Conservation (phyloP, 2,113 vertebrate genomes). For the Thamnophis sirtalis region DNA sequence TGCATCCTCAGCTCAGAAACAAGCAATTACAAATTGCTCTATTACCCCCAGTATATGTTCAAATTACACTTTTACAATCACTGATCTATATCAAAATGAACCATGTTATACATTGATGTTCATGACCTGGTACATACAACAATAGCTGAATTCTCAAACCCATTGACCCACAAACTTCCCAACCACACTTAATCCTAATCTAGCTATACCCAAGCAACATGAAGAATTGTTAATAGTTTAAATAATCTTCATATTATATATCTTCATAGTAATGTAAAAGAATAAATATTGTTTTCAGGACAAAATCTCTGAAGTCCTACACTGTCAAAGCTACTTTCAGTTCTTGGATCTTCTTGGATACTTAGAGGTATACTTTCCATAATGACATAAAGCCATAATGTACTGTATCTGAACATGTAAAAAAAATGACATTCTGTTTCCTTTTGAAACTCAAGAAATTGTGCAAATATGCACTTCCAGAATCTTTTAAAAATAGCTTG, state of each 20-base stretch:
- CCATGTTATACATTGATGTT: not conserved
- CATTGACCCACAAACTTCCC: not conserved
- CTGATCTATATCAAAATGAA: not conserved
- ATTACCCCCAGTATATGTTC: not conserved
- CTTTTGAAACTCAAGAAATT: not conserved
- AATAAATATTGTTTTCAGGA: not conserved
- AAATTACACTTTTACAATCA: not conserved
- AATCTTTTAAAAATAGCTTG: not conserved
- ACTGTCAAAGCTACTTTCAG: not conserved
- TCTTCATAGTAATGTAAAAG: not conserved
- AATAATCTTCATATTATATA: not conserved
- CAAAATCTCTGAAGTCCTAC: not conserved
- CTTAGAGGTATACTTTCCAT: not conserved
- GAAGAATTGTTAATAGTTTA: not conserved
- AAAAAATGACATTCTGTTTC: not conserved
- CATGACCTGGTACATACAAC: not conserved
- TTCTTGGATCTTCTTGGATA: not conserved
- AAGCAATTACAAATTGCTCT: not conserved
- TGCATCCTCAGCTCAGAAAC: not conserved
- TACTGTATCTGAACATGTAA: not conserved
- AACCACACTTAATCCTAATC: not conserved
- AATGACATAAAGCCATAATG: not conserved
- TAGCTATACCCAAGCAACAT: not conserved
- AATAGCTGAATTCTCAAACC: not conserved
- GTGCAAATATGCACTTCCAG: not conserved